A percentile compares a stretch with the other conserved stretches of the same genome.
Evolutionary conservation across 2,888 invertebrate species (phyloP).

Genomic region (Lasioglossum vierecki): DNA sequence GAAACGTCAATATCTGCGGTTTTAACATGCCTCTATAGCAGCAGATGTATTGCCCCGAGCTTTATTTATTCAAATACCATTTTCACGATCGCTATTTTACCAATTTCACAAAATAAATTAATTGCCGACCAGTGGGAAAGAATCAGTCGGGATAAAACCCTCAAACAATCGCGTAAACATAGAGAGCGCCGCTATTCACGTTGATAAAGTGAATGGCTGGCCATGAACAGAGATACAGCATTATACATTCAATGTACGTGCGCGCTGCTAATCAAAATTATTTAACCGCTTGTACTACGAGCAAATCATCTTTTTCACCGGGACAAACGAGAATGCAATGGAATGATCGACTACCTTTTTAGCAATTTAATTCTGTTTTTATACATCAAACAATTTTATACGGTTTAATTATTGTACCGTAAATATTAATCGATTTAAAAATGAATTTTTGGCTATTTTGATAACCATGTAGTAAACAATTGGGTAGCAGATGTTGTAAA

Average conservation of each 20-base stretch:
- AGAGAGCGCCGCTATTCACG: too few species aligned
- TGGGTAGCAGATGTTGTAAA: too few species aligned
- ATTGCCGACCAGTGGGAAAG: not conserved
- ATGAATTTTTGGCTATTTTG: not conserved
- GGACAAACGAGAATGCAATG: not conserved
- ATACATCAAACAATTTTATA: not conserved
- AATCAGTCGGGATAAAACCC: not conserved
- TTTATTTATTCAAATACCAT: slow-evolving; percentile 12
- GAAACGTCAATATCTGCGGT: slow-evolving; percentile 9
- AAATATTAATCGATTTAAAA: not conserved
- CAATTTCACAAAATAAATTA: not conserved
- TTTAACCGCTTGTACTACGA: not conserved
- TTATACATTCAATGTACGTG: not conserved
- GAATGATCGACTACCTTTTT: not conserved
- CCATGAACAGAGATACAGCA: not conserved
- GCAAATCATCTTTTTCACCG: not conserved
- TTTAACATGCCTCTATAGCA: not conserved
- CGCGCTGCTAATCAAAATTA: not conserved
- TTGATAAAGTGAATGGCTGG: not conserved
- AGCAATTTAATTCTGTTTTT: not conserved
- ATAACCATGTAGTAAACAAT: too few species aligned
- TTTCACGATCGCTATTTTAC: not conserved
- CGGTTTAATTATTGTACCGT: not conserved
- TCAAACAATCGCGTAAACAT: not conserved
- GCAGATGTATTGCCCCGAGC: not conserved